A percentile compares a stretch with the other conserved stretches of the same genome.
Conservation (phyloP, 1,140 invertebrate species). For the Frieseomelitta varia region DNA sequence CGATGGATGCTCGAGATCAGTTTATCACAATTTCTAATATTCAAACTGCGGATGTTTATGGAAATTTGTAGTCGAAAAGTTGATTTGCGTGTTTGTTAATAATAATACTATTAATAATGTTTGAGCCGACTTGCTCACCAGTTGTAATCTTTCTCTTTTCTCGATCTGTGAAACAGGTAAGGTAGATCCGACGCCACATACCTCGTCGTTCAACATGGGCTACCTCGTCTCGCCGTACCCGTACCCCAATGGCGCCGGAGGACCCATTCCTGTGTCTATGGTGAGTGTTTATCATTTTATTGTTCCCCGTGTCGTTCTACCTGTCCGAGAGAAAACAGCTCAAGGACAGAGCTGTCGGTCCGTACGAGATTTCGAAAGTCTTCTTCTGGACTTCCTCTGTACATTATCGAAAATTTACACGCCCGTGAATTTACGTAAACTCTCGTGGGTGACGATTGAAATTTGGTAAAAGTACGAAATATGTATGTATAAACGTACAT, state of each 20-base stretch:
- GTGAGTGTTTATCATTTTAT: slow-evolving; percentile 84
- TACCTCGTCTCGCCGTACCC: slow-evolving; percentile 94
- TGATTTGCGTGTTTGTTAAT: background rate
- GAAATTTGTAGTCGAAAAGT: no score
- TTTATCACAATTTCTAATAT: no score
- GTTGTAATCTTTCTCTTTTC: slow-evolving; percentile 12
- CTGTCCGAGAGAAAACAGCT: slow-evolving; percentile 21
- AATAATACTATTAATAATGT: background rate
- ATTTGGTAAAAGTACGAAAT: background rate
- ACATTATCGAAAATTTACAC: background rate
- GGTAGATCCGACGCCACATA: slow-evolving; percentile 91
- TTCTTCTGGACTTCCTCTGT: background rate
- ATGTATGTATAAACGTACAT: no score
- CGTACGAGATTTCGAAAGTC: slow-evolving; percentile 9
- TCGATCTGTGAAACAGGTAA: slow-evolving; percentile 85
- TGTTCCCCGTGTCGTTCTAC: slow-evolving; percentile 45
- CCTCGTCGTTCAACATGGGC: slow-evolving; percentile 93
- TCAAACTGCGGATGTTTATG: no score
- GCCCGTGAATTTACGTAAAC: background rate
- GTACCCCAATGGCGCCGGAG: slow-evolving; percentile 92
- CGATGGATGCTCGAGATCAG: no score
- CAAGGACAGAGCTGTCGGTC: background rate
- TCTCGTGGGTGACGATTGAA: background rate
- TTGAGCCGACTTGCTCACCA: slow-evolving; percentile 6
- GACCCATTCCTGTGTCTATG: slow-evolving; percentile 93